Evolutionary conservation across 2,797 vertebrate genomes (phyloP).

Genomic region (Odontamblyopus rebecca): DNA sequence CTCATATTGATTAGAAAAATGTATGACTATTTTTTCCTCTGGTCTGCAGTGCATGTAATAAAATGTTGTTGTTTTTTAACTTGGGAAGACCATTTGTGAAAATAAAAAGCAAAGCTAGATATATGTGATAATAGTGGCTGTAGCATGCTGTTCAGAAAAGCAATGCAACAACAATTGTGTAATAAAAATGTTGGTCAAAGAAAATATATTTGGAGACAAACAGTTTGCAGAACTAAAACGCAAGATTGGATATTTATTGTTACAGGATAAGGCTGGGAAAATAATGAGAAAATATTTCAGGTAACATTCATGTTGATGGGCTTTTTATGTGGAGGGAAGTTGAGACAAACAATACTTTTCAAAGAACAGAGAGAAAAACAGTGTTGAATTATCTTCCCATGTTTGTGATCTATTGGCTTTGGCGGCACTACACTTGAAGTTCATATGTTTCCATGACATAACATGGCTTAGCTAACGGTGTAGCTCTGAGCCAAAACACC

Average conservation of each 20-base stretch:
- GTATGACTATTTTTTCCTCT: too few species aligned
- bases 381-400: constrained; percentile 28
- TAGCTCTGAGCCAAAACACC: constrained; percentile 44
- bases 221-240: too few species aligned
- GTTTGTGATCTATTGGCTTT: constrained; percentile 59
- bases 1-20: too few species aligned
- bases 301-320: neutral
- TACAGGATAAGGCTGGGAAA: neutral
- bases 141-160: too few species aligned
- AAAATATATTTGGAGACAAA: too few species aligned
- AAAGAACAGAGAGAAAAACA: constrained; percentile 11
- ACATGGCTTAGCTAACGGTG: constrained; percentile 34
- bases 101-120: too few species aligned
- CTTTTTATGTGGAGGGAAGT: neutral
- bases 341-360: constrained; percentile 6
- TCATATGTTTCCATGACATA: constrained; percentile 66
- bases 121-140: too few species aligned
- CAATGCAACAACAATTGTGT: too few species aligned
- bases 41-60: too few species aligned
- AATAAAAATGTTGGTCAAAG: too few species aligned
- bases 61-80: too few species aligned
- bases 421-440: constrained; percentile 38
- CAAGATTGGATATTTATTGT: neutral
- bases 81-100: too few species aligned
- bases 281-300: neutral